Evolutionary conservation across 2,113 vertebrate genomes (phyloP), one percentile per base, ranked within the genome.

Genomic region (Tenrec ecaudatus): DNA sequence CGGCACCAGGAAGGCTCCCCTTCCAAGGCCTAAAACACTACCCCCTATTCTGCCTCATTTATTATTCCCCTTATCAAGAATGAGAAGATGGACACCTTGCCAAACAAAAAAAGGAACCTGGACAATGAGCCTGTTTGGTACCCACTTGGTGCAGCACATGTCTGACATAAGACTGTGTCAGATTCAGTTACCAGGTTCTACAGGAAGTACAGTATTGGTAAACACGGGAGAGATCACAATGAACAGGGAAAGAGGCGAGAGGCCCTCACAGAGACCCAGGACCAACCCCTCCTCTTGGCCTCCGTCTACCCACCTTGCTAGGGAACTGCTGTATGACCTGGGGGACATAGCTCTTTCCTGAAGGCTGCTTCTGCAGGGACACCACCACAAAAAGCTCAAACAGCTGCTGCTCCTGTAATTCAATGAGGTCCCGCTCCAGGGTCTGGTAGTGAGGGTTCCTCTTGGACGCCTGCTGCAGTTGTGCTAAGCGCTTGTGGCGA

Each of bases 341-440:
- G 12, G 99, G 99, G 1, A 96, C 97, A 94, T 99, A 99, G 1
- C 95, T 96, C 94, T 97, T 96, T 95, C 98, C 99, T 1, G 98
- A 94, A 1, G 98, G 96, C 40, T 98, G 98, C 98, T 99, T 99
- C 97, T 99, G 98, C 90, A 99, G 98, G 3, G 99, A 99, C 96
- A 99, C 99, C 89, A 99, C 99, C 88, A 99, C 99, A 5, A 99
- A 99, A 60, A 99, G 98, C 97, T 99, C 99, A 86, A 99, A 99
- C 0, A 99, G 98, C 97, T 98, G 98, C 98, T 99, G 99, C 95
- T 99, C 99, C 97, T 99, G 99, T 1, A 99, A 97, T 96, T 99
- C 99, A 89, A 99, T 99, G 64, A 99, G 98, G 86, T 99, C 99
- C 89, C 98, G 98, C 98, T 99, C 99, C 91, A 99, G 93, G 62